These are phyloP conservation scores for Buphagus erythrorhynchus DNA, from an alignment of 2,797 vertebrate genomes.

Conservation along the genomic window DNA sequence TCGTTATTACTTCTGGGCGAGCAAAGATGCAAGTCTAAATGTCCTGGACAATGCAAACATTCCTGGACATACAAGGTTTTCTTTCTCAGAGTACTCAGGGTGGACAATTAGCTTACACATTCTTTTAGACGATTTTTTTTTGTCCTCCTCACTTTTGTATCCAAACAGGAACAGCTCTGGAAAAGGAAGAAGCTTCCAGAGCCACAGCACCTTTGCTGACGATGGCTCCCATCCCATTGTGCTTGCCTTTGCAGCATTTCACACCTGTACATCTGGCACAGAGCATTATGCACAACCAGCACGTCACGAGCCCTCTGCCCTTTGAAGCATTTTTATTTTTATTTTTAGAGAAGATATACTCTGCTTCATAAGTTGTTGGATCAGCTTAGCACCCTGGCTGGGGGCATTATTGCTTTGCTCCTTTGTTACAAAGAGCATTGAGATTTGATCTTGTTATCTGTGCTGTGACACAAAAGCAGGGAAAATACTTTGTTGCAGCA, in stretches of 20 bases:
- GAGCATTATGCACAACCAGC: background rate
- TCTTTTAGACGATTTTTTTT: background rate
- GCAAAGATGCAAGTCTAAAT: background rate
- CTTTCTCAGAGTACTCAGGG: background rate
- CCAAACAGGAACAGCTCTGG: background rate
- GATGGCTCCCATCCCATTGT: background rate
- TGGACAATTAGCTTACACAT: background rate
- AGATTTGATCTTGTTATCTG: slow-evolving; percentile 1
- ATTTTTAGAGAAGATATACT: background rate
- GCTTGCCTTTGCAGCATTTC: background rate
- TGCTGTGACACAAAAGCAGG: background rate
- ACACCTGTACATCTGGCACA: background rate
- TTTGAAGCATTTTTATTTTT: background rate
- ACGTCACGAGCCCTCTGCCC: background rate
- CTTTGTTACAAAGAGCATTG: background rate
- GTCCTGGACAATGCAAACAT: background rate
- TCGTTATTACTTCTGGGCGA: background rate
- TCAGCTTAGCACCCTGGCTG: background rate
- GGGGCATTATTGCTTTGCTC: background rate
- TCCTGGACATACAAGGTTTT: background rate
- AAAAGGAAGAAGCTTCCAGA: background rate
- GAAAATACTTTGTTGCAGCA: background rate
- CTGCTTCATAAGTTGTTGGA: background rate
- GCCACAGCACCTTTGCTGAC: background rate
- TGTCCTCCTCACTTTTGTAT: background rate